Percentiles rank a stretch among this genome's conserved stretches.
These are phyloP conservation scores for Tapirus terrestris DNA, from an alignment of 2,113 vertebrate species.

Conservation along the genomic window DNA sequence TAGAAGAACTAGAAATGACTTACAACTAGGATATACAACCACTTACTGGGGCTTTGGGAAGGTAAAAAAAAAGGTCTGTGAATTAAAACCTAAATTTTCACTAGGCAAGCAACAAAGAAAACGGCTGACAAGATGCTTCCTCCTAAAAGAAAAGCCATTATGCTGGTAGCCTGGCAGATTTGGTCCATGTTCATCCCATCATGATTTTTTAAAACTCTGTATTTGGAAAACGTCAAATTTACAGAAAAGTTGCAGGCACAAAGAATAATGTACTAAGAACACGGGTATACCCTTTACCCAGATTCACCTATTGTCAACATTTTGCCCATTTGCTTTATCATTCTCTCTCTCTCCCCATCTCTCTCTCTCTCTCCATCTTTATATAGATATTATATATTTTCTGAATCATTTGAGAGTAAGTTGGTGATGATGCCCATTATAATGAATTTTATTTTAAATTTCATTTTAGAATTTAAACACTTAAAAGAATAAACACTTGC, in stretches of 20 bases:
- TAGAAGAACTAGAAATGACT: no score
- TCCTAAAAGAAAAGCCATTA: neutral
- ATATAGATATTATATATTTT: neutral
- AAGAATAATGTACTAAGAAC: neutral
- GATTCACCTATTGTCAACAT: neutral
- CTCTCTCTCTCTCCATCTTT: neutral
- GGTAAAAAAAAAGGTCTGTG: neutral
- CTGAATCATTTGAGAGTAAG: neutral
- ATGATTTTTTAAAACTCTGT: neutral
- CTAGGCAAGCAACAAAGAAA: constrained; percentile 47
- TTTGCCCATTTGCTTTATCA: neutral
- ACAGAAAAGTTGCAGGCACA: constrained; percentile 46
- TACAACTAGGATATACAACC: no score
- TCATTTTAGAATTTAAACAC: constrained; percentile 22
- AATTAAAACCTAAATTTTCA: constrained; percentile 63
- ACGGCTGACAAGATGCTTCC: constrained; percentile 27
- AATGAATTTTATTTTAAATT: constrained; percentile 14
- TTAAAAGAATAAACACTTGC: neutral
- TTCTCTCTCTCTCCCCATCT: neutral
- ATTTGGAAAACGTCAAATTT: constrained; percentile 58
- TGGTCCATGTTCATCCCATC: neutral
- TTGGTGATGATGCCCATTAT: neutral
- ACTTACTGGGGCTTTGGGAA: no score
- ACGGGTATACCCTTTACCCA: neutral
- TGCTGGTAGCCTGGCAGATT: neutral